phyloP scores from a whole-genome alignment of 2,888 invertebrate species.

The Chaetogeoica ovagalla region DNA sequence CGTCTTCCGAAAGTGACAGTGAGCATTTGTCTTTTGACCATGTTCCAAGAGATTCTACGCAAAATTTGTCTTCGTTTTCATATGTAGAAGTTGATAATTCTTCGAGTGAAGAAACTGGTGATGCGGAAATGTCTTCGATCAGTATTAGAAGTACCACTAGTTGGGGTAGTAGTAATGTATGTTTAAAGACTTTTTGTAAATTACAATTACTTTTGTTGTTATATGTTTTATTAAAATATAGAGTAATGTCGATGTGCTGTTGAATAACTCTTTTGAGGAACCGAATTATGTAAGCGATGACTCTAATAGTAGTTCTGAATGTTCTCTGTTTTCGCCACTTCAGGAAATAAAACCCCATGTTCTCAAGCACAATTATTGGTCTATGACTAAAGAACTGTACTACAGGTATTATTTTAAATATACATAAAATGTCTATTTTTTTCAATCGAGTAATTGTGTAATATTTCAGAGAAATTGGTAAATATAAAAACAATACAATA shows the following conservation, averaged over 20 bases:
- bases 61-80: no score
- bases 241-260: not conserved
- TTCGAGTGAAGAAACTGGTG: not conserved
- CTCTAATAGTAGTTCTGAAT: not conserved
- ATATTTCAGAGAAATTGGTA: slow-evolving; percentile 34
- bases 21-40: not conserved
- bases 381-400: slow-evolving; percentile 23
- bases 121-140: not conserved
- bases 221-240: not conserved
- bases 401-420: slow-evolving; percentile 9
- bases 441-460: not conserved
- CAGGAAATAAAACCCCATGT: not conserved
- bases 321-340: not conserved
- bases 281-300: not conserved
- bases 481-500: slow-evolving; percentile 2
- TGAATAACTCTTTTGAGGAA: not conserved
- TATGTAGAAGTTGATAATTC: not conserved
- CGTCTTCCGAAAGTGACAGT: slow-evolving; percentile 1
- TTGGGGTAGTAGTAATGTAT: not conserved
- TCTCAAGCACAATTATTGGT: not conserved
- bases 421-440: not conserved
- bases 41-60: not conserved
- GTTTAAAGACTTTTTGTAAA: not conserved
- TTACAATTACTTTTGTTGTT: not conserved
- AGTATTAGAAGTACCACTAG: no score